These are phyloP conservation scores for Actenoides hombroni DNA, from an alignment of 2,113 vertebrate species.

Conservation along the genomic window DNA sequence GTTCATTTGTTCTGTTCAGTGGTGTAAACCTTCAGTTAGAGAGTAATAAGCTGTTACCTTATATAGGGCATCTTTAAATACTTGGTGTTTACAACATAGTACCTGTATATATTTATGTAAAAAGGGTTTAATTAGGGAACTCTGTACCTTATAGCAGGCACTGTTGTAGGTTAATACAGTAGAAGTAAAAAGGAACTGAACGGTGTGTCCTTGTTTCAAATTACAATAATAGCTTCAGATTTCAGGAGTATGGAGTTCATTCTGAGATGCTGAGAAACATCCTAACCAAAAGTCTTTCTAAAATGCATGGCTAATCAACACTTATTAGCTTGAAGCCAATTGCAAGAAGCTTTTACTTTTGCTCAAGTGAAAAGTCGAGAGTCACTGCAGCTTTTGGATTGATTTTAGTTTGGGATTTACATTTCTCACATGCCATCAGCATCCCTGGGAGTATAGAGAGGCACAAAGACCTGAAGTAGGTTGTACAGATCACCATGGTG, in stretches of 20 bases:
- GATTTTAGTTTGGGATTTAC: neutral
- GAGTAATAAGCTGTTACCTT: neutral
- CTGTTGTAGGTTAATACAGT: neutral
- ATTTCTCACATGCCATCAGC: neutral
- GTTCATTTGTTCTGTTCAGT: neutral
- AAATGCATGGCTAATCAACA: neutral
- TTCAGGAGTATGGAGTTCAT: neutral
- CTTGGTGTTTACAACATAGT: neutral
- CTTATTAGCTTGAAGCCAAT: neutral
- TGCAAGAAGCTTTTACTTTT: neutral
- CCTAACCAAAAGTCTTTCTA: neutral
- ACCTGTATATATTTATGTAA: neutral
- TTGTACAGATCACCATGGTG: neutral
- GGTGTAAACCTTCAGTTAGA: neutral
- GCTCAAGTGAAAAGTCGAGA: neutral
- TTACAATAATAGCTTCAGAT: neutral
- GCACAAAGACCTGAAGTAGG: neutral
- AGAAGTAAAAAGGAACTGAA: neutral
- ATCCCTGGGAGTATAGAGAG: neutral
- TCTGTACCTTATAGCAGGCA: neutral
- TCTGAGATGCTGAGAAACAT: neutral
- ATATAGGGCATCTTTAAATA: neutral
- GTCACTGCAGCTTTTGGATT: neutral
- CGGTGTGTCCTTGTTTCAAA: neutral
- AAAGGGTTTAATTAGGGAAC: neutral